Evolutionary conservation across 1,140 invertebrate species (phyloP).

Genomic region (Papilio aristodemus): DNA sequence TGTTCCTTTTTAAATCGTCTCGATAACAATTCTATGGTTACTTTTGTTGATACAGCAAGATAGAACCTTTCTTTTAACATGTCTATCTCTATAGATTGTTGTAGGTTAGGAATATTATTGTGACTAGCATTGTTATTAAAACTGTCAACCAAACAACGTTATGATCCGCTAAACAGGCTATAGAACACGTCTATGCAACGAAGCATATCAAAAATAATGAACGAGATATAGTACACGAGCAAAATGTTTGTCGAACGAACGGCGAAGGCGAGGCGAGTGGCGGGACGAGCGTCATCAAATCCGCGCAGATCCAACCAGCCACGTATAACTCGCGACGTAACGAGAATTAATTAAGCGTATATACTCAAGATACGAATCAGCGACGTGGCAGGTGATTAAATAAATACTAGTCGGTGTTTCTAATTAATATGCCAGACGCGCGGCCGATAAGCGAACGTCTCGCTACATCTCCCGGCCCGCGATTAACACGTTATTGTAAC

Average conservation of each 20-base stretch:
- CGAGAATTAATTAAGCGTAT: conserved; percentile 71
- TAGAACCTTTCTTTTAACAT: neutral
- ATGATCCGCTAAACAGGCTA: too few relatives aligned
- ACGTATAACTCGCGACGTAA: conserved; percentile 48
- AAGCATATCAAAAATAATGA: neutral
- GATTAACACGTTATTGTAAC: conserved; percentile 74
- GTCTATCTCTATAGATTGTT: too few relatives aligned
- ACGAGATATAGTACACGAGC: neutral
- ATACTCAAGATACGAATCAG: conserved; percentile 68
- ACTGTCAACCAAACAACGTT: too few relatives aligned
- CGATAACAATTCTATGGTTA: conserved; percentile 4
- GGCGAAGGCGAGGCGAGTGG: neutral
- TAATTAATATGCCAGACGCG: conserved; percentile 78
- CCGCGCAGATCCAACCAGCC: conserved; percentile 37
- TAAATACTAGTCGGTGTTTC: conserved; percentile 73
- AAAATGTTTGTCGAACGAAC: neutral
- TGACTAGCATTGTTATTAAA: too few relatives aligned
- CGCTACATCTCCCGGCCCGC: conserved; percentile 58
- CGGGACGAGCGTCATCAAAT: conserved; percentile 36
- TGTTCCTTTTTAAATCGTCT: conserved; percentile 2
- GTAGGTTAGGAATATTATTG: too few relatives aligned
- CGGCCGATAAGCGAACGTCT: conserved; percentile 58
- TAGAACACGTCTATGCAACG: neutral
- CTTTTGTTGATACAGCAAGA: neutral
- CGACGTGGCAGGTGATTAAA: conserved; percentile 73